Conservation (phyloP, 1,140 invertebrate genomes). For the Temnothorax longispinosus region DNA sequence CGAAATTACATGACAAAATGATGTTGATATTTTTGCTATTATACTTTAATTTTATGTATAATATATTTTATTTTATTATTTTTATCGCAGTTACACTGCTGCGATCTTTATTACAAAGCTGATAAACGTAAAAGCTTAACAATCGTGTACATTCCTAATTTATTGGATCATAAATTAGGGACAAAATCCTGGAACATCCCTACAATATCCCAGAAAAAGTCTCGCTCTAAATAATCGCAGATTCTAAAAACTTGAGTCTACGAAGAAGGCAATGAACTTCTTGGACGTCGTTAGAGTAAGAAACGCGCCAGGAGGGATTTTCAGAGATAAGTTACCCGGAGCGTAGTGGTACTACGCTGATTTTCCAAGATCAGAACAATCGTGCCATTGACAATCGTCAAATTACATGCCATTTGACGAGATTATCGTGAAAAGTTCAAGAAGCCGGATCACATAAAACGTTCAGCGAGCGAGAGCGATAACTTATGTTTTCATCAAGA, state of each 20-base stretch:
- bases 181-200: background rate
- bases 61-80: background rate
- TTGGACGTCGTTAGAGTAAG: constrained; percentile 35
- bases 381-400: background rate
- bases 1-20: background rate
- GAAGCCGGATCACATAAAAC: background rate
- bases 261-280: constrained; percentile 42
- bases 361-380: constrained; percentile 8
- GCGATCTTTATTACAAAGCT: background rate
- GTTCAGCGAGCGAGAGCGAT: background rate
- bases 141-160: constrained; percentile 1
- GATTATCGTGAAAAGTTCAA: background rate
- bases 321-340: constrained; percentile 24
- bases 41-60: background rate
- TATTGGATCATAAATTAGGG: constrained; percentile 18
- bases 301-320: constrained; percentile 24
- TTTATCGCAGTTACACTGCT: background rate
- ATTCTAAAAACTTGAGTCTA: constrained; percentile 35
- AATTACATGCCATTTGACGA: constrained; percentile 10
- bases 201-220: background rate
- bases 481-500: background rate
- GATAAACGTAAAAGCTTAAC: background rate
- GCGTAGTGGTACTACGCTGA: background rate
- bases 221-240: constrained; percentile 9
- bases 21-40: background rate